phyloP scores from a whole-genome alignment of 2,113 vertebrate genomes.

The Gnathonemus echidnorhynchus region DNA sequence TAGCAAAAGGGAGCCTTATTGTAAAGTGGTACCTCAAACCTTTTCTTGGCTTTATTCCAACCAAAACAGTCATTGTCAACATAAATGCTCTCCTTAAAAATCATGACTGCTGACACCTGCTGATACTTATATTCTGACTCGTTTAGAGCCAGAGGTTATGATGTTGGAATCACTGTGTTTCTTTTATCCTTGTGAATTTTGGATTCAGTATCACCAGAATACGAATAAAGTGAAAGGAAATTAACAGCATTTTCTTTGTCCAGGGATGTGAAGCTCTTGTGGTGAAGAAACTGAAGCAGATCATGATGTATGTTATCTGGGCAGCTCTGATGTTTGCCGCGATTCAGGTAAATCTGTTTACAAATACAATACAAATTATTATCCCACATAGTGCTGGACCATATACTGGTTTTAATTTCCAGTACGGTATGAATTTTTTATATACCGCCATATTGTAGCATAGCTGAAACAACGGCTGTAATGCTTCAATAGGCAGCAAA shows the following conservation, averaged over 20 bases:
- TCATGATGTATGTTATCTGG: slow-evolving; percentile 98
- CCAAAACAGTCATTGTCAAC: background rate
- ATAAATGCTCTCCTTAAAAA: background rate
- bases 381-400: background rate
- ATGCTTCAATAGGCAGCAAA: background rate
- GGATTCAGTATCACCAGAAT: background rate
- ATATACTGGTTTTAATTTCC: background rate
- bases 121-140: background rate
- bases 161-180: background rate
- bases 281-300: slow-evolving; percentile 93
- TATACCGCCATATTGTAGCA: background rate
- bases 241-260: slow-evolving; percentile 23
- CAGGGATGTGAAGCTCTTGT: slow-evolving; percentile 92
- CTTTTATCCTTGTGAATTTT: background rate
- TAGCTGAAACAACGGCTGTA: background rate
- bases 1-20: too few species aligned
- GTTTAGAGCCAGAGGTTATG: background rate
- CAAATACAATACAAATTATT: background rate
- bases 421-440: too few species aligned
- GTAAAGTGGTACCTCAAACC: background rate
- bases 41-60: background rate
- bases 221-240: background rate
- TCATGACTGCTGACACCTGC: background rate
- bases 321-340: slow-evolving; percentile 88
- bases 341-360: slow-evolving; percentile 74